A percentile compares a stretch with the other conserved stretches of the same genome.
These are phyloP conservation scores for Montipora cactus DNA, from an alignment of 64 coral and sea anemone species.

Conservation along the genomic window DNA sequence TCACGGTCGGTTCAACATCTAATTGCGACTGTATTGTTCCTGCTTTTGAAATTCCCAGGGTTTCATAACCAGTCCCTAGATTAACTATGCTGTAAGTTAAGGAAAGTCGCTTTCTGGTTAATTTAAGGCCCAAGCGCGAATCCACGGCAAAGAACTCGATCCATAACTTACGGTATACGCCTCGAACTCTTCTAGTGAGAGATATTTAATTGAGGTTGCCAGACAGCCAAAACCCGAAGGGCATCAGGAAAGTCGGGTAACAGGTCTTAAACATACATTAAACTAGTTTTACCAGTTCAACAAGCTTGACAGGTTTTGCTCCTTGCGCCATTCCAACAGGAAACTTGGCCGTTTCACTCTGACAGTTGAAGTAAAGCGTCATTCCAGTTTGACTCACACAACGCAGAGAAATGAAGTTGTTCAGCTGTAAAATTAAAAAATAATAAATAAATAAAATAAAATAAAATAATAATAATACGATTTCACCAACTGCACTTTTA, in stretches of 20 bases:
- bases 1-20: too few species aligned
- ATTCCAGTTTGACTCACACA: slow-evolving; percentile 77
- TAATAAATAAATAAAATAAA: not conserved
- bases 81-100: too few species aligned
- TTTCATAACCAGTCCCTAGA: too few species aligned
- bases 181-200: too few species aligned
- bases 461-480: not conserved
- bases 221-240: not conserved
- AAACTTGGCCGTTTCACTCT: slow-evolving; percentile 84
- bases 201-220: not conserved
- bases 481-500: too few species aligned
- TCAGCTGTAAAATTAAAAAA: slow-evolving; percentile 57
- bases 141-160: too few species aligned
- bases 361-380: slow-evolving; percentile 87
- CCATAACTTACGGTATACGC: too few species aligned
- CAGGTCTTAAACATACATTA: not conserved
- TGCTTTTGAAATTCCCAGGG: too few species aligned
- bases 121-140: too few species aligned
- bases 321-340: slow-evolving; percentile 73
- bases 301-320: slow-evolving; percentile 72
- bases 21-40: too few species aligned
- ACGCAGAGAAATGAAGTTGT: slow-evolving; percentile 69
- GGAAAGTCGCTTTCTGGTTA: too few species aligned
- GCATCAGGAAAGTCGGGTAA: not conserved
- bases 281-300: slow-evolving; percentile 67